Evolutionary conservation across 1,140 invertebrate genomes (phyloP), one percentile per base, ranked within the genome.

Genomic region (Mamestra configurata): DNA sequence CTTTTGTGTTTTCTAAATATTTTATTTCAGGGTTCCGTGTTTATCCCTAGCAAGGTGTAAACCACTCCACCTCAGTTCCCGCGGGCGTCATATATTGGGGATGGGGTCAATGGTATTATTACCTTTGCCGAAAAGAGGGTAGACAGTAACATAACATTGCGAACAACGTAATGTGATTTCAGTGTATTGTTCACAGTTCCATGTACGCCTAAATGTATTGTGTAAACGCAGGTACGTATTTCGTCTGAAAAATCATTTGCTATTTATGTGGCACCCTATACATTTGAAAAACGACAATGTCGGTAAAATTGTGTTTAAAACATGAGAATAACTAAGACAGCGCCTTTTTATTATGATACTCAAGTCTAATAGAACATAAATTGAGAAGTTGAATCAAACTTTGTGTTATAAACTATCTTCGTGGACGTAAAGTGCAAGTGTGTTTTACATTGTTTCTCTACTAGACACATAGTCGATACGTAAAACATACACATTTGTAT

Each of bases 31-130:
- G 55, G 8, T 24, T 57, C 55, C 11, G n/a, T 27, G 55, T 57
- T 57, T 57, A 57, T 57, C 24, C 51, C 51, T 10, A 24, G 55
- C 22, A 57, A 57, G 24, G 55, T 57, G 22, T 57, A 57, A 57
- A 57, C 55, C 55, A 57, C 55, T 57, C 55, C 2, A 15, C 10
- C 55, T 57, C 13, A 10, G 51, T 24, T 27, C 55, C 55, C 55
- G 55, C 20, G 55, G 55, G 55, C 20, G 11, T 57, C 22, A 57
- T 27, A 27, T 57, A 15, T 57, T 57, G 55, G 55, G 24, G 55
- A 46, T 46, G 13, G 43, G 43, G 43, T 46, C 43, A 46, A 46
- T 46, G 43, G 43, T 15, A 15, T 46, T 46, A 46, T 46, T 46
- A 46, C 43, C 43, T 46, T 46, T 15, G 43, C 43, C 43, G 43